These are phyloP conservation scores for Xenotilapia flavipinnis DNA, from an alignment of 2,113 vertebrate species.

Conservation along the genomic window DNA sequence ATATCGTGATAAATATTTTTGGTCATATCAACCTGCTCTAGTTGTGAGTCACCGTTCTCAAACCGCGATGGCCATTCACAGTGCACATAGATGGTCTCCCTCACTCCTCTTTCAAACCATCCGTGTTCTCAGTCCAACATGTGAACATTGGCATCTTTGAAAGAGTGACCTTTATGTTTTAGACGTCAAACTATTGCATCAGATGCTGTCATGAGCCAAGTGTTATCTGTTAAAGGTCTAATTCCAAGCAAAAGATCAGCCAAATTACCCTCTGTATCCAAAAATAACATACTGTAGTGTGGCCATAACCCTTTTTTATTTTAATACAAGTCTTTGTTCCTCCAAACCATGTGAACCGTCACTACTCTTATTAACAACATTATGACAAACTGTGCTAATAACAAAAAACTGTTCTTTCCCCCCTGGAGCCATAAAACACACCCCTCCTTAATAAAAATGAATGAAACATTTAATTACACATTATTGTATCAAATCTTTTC, in stretches of 20 bases:
- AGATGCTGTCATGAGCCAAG: neutral
- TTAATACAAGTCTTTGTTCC: neutral
- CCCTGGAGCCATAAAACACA: neutral
- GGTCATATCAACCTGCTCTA: neutral
- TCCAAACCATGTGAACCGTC: neutral
- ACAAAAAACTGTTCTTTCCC: neutral
- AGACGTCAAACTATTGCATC: neutral
- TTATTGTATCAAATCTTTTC: neutral
- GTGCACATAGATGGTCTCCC: neutral
- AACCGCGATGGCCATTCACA: neutral
- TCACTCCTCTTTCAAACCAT: neutral
- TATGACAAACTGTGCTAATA: neutral
- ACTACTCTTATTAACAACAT: neutral
- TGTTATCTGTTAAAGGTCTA: neutral
- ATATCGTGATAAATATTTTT: neutral
- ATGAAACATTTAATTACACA: neutral
- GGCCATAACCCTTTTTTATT: neutral
- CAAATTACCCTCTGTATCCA: neutral
- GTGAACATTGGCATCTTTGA: neutral
- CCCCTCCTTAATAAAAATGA: neutral
- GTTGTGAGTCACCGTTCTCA: neutral
- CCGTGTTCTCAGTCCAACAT: neutral
- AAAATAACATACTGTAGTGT: neutral
- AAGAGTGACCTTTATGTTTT: neutral
- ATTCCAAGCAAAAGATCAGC: neutral